Evolutionary conservation across 2,797 vertebrate genomes (phyloP).

Genomic region (Fringilla coelebs): DNA sequence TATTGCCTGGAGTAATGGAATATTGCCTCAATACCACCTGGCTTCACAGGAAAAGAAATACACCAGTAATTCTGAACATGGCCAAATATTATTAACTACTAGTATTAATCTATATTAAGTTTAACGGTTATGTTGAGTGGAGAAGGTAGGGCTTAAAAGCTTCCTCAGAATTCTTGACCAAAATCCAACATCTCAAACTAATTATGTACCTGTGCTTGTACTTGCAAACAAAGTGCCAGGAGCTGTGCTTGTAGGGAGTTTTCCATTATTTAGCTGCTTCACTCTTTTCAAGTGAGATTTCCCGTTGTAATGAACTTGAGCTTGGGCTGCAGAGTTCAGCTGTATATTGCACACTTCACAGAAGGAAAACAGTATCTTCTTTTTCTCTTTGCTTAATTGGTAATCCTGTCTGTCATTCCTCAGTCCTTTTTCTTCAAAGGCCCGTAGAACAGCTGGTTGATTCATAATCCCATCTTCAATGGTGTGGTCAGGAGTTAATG

Average conservation of each 20-base stretch:
- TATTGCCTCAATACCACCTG: neutral
- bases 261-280: slow-evolving; percentile 84
- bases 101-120: neutral
- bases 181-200: neutral
- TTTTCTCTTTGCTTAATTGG: slow-evolving; percentile 79
- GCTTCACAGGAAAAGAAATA: neutral
- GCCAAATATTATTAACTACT: neutral
- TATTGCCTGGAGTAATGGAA: neutral
- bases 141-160: neutral
- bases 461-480: slow-evolving; percentile 82
- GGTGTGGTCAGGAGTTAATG: slow-evolving; percentile 75
- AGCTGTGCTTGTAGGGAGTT: slow-evolving; percentile 65
- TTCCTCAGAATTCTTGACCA: neutral
- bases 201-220: slow-evolving; percentile 77
- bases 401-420: slow-evolving; percentile 71
- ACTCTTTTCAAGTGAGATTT: slow-evolving; percentile 86
- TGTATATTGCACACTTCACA: slow-evolving; percentile 89
- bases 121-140: neutral
- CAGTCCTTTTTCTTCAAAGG: slow-evolving; percentile 78
- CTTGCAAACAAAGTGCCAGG: slow-evolving; percentile 54
- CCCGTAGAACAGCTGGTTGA: slow-evolving; percentile 71
- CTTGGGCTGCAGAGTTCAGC: slow-evolving; percentile 85
- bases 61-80: neutral
- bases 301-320: slow-evolving; percentile 86
- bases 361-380: slow-evolving; percentile 84